A percentile compares a stretch with the other conserved stretches of the same genome.
These are phyloP conservation scores for Cosmia trapezina DNA, from an alignment of 2,888 invertebrate genomes.

Conservation along the genomic window DNA sequence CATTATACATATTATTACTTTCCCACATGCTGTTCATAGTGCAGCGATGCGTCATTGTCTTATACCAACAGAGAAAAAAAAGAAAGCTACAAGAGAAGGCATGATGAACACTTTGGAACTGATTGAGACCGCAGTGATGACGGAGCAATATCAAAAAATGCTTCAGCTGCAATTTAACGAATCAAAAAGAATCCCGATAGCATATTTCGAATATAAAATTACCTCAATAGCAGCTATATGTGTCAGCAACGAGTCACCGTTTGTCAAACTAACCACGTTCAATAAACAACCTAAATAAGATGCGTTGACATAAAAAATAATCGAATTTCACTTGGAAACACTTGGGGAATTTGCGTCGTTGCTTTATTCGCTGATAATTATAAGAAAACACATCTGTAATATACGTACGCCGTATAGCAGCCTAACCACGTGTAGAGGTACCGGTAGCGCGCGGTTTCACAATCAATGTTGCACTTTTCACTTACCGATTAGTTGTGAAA, in stretches of 20 bases:
- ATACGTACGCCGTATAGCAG: slow-evolving; percentile 81
- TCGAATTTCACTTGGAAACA: slow-evolving; percentile 70
- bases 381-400: slow-evolving; percentile 77
- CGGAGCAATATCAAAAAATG: slow-evolving; percentile 34
- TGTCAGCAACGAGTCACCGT: slow-evolving; percentile 81
- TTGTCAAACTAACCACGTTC: slow-evolving; percentile 89
- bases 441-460: slow-evolving; percentile 87
- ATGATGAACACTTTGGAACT: slow-evolving; percentile 52
- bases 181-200: slow-evolving; percentile 34
- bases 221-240: slow-evolving; percentile 77
- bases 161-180: slow-evolving; percentile 20
- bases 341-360: slow-evolving; percentile 65
- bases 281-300: slow-evolving; percentile 84
- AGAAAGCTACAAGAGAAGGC: slow-evolving; percentile 71
- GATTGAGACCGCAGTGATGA: slow-evolving; percentile 35
- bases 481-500: slow-evolving; percentile 88
- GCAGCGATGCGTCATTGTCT: slow-evolving; percentile 83
- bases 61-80: slow-evolving; percentile 72
- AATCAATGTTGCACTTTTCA: slow-evolving; percentile 81
- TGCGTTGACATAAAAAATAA: slow-evolving; percentile 71
- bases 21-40: slow-evolving; percentile 66
- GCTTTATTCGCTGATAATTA: slow-evolving; percentile 70
- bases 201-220: slow-evolving; percentile 70
- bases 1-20: slow-evolving; percentile 49
- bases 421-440: slow-evolving; percentile 88